Evolutionary conservation across 2,797 vertebrate genomes (phyloP), one percentile per base, ranked within the genome.

Genomic region (Notamacropus eugenii): DNA sequence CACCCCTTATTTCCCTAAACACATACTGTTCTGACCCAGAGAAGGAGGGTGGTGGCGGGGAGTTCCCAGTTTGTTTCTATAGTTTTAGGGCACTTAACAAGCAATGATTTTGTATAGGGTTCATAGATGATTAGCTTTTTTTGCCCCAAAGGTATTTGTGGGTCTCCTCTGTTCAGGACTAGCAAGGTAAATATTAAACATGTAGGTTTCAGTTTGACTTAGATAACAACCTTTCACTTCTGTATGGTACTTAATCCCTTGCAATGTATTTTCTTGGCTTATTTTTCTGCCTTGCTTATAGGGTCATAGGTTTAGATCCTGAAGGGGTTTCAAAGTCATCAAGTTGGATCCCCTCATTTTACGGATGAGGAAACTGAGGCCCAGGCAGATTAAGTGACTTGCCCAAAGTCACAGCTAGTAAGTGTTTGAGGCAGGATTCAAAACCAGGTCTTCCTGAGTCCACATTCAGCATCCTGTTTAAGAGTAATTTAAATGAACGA

Each of bases 1-100:
- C 29, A 2, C 31, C 11, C 12, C 0, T 34, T 16, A 19, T 10
- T 13, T 1, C 3, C 11, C 34, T 55, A 12, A 14, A 2, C 27
- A 14, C 4, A 29, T 16, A 6, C 19, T n/a, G 34, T 74, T n/a
- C 5, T n/a, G 34, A 40, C 4, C 5, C 19, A 40, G 16, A 40
- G 16, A 74, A 40, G 19, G 55, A 24, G 55, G 19, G 55, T 0
- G 4, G 22, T 57, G 14, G 34, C 4, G 62, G 1, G 31, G 31
- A 13, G 56, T 13, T 55, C 10, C 67, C 40, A 8, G 10, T 74
- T 82, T 40, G n/a, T 82, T 82, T 82, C 67, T 46, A 22, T 82
- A 46, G 31, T n/a, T 67, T 67, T n/a, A 46, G 10, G 67, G 29
- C 34, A 24, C 6, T n/a, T 82, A 19, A 19, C n/a, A 82, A 46